Conservation (phyloP, 2,797 vertebrate genomes). For the Carduelis carduelis region DNA sequence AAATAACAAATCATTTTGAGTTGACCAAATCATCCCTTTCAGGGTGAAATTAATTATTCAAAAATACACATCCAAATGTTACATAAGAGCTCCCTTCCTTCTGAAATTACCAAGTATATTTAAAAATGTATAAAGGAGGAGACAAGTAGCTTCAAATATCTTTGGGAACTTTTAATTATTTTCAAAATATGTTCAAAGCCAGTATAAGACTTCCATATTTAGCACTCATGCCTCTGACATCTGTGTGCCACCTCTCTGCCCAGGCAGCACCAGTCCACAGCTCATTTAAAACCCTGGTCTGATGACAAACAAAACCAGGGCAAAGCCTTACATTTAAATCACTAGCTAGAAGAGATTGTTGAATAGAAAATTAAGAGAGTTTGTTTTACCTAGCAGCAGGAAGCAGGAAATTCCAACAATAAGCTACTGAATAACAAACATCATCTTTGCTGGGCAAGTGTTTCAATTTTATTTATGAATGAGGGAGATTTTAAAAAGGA, state of each 20-base stretch:
- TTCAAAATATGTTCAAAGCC: background rate
- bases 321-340: background rate
- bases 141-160: background rate
- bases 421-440: background rate
- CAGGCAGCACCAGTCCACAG: background rate
- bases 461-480: background rate
- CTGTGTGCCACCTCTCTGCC: background rate
- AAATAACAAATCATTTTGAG: background rate
- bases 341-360: background rate
- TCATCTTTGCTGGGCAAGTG: background rate
- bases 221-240: accelerated
- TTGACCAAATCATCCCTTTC: background rate
- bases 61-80: background rate
- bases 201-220: background rate
- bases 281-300: background rate
- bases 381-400: background rate
- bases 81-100: background rate
- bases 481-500: background rate
- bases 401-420: background rate
- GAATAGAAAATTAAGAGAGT: background rate
- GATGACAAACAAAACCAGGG: background rate
- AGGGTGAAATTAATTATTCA: slow-evolving; percentile 1
- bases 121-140: background rate
- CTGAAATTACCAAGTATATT: background rate
- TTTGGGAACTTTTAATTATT: background rate